Percentiles rank a stretch among this genome's conserved stretches.
phyloP scores from a whole-genome alignment of 2,113 vertebrate genomes.

The Trematomus loennbergii region DNA sequence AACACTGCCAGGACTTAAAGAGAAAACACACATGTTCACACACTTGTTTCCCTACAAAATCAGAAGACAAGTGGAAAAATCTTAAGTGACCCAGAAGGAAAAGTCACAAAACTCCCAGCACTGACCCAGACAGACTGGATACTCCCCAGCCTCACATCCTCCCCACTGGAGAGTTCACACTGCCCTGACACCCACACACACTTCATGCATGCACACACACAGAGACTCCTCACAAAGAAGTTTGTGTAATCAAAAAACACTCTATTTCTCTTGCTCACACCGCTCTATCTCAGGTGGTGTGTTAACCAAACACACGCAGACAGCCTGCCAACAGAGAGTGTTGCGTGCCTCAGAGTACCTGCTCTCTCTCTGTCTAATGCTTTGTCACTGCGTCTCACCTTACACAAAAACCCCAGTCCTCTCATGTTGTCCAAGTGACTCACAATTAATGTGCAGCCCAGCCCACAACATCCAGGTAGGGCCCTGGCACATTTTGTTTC shows the following conservation, averaged over 20 bases:
- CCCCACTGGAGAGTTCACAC: slow-evolving; percentile 26
- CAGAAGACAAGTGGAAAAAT: slow-evolving; percentile 33
- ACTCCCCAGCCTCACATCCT: slow-evolving; percentile 43
- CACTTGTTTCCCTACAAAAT: not conserved
- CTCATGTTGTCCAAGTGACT: slow-evolving; percentile 63
- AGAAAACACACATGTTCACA: not conserved
- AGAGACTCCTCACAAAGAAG: slow-evolving; percentile 3
- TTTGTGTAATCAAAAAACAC: slow-evolving; percentile 27
- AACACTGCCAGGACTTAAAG: not conserved
- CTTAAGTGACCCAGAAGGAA: slow-evolving; percentile 22
- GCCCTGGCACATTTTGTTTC: slow-evolving; percentile 20
- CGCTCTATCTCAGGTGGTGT: slow-evolving; percentile 52
- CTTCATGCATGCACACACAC: slow-evolving; percentile 13
- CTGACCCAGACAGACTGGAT: slow-evolving; percentile 46
- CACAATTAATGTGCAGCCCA: slow-evolving; percentile 43
- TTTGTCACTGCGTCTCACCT: slow-evolving; percentile 66
- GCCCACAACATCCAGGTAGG: slow-evolving; percentile 40
- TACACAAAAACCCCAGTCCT: slow-evolving; percentile 55
- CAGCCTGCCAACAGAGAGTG: slow-evolving; percentile 33
- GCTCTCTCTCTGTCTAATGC: slow-evolving; percentile 29
- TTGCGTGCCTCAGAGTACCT: slow-evolving; percentile 53
- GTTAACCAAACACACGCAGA: slow-evolving; percentile 64
- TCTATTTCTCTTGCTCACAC: slow-evolving; percentile 38
- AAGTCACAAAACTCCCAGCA: slow-evolving; percentile 60
- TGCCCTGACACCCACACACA: slow-evolving; percentile 24